phyloP scores from a whole-genome alignment of 2,797 vertebrate genomes.

The Naso thynnoides region DNA sequence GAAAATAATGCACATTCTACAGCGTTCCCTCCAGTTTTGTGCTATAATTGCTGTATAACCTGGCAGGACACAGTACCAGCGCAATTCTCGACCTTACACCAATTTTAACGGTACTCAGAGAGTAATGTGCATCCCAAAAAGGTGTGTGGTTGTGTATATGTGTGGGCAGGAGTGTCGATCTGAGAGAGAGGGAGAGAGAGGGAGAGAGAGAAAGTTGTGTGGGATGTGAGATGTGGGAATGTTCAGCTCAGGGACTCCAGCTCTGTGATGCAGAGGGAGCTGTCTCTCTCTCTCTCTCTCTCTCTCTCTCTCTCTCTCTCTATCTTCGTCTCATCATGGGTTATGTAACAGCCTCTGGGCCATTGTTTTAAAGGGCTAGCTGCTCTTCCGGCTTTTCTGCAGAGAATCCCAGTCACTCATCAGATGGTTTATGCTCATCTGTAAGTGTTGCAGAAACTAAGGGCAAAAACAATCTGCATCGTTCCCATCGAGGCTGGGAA shows the following conservation, averaged over 20 bases:
- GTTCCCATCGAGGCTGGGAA: conserved; percentile 15
- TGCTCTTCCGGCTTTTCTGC: conserved; percentile 43
- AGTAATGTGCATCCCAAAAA: conserved; percentile 49
- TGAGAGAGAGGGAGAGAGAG: conserved; percentile 12
- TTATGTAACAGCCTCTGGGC: conserved; percentile 70
- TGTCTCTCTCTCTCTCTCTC: conserved; percentile 42
- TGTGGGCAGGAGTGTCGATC: background rate
- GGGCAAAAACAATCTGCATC: conserved; percentile 11
- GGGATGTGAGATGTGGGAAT: conserved; percentile 62
- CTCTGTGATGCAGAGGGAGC: conserved; percentile 49
- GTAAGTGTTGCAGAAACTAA: background rate
- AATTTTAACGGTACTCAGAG: conserved; percentile 21
- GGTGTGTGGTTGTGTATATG: conserved; percentile 33
- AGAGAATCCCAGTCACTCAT: conserved; percentile 20
- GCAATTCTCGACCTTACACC: background rate
- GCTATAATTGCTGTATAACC: conserved; percentile 2
- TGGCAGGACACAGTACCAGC: background rate
- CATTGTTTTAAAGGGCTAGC: conserved; percentile 61
- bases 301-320: conserved; percentile 32
- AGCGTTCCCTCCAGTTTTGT: background rate
- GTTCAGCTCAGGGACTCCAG: conserved; percentile 50
- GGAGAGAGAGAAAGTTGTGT: conserved; percentile 35
- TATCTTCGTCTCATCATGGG: conserved; percentile 19
- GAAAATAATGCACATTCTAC: background rate
- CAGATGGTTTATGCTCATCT: background rate